phyloP scores from a whole-genome alignment of 2,888 invertebrate species.

The Leptinotarsa juncta region DNA sequence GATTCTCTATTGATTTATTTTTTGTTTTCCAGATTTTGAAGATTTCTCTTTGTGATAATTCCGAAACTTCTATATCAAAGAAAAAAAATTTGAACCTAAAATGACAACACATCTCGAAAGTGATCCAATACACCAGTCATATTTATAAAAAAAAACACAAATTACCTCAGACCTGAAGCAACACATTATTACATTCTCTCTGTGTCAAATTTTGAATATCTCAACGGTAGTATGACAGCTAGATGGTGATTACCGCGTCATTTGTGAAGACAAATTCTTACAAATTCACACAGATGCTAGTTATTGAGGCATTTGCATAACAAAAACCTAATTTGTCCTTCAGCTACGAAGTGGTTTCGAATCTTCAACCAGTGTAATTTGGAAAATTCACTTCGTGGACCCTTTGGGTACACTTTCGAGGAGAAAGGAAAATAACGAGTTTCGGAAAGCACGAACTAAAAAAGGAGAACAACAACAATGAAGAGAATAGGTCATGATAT shows the following conservation, averaged over 20 bases:
- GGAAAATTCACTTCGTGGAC: conserved; percentile 18
- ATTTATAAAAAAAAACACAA: conserved; percentile 9
- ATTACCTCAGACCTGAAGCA: not conserved
- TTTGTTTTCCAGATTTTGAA: too few relatives aligned
- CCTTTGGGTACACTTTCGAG: conserved; percentile 23
- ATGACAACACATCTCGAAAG: too few relatives aligned
- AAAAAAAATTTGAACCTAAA: too few relatives aligned
- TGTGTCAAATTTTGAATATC: not conserved
- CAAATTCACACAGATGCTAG: conserved; percentile 22
- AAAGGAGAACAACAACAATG: conserved; percentile 20
- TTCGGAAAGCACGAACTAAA: conserved; percentile 24
- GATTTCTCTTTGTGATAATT: too few relatives aligned
- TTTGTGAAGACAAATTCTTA: not conserved
- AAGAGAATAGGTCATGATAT: conserved; percentile 23
- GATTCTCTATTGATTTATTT: too few relatives aligned
- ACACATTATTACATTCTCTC: conserved; percentile 19
- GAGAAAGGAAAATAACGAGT: conserved; percentile 18
- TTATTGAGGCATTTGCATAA: conserved; percentile 25
- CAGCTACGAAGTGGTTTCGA: not conserved
- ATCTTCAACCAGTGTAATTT: conserved; percentile 19
- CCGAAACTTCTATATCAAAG: too few relatives aligned
- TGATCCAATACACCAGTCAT: too few relatives aligned
- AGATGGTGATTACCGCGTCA: conserved; percentile 21
- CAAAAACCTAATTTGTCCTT: conserved; percentile 18
- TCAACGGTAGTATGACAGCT: conserved; percentile 23